A percentile compares a stretch with the other conserved stretches of the same genome.
Evolutionary conservation across 1,140 invertebrate genomes (phyloP).

Genomic region (Lepidostoma basale): DNA sequence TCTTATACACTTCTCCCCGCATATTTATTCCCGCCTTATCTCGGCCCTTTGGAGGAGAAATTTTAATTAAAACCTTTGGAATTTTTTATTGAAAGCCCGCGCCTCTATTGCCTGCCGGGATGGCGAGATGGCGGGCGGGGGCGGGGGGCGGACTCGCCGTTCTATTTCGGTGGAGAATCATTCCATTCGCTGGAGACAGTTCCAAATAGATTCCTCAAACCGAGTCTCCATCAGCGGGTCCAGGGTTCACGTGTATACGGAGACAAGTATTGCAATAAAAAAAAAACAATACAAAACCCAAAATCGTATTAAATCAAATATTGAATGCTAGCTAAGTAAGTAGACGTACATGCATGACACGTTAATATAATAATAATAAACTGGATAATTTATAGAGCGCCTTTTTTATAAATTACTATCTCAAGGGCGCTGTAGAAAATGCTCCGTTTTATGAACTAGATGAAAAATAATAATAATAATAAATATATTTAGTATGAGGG

Average conservation of each 20-base stretch:
- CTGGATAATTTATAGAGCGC: too few relatives aligned
- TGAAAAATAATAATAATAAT: too few relatives aligned
- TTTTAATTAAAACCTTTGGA: slow-evolving; percentile 5
- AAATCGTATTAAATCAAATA: too few relatives aligned
- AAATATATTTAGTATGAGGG: too few relatives aligned
- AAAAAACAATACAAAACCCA: too few relatives aligned
- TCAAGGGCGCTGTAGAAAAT: too few relatives aligned
- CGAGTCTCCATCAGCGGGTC: background rate
- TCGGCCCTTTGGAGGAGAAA: background rate
- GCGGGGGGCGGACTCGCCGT: background rate
- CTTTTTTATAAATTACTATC: too few relatives aligned
- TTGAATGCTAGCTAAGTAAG: too few relatives aligned
- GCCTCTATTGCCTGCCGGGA: background rate
- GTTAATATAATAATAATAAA: too few relatives aligned
- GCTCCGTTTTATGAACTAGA: too few relatives aligned
- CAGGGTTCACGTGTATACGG: background rate
- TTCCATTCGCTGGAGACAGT: background rate
- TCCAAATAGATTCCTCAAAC: slow-evolving; percentile 21
- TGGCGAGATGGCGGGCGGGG: too few relatives aligned
- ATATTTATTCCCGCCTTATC: background rate
- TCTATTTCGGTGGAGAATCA: background rate
- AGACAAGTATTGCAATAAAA: background rate
- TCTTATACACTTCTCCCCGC: background rate
- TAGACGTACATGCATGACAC: too few relatives aligned
- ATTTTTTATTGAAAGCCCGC: slow-evolving; percentile 3